Conservation (phyloP, 2,888 invertebrate genomes). For the Caenorhabditis japonica region DNA sequence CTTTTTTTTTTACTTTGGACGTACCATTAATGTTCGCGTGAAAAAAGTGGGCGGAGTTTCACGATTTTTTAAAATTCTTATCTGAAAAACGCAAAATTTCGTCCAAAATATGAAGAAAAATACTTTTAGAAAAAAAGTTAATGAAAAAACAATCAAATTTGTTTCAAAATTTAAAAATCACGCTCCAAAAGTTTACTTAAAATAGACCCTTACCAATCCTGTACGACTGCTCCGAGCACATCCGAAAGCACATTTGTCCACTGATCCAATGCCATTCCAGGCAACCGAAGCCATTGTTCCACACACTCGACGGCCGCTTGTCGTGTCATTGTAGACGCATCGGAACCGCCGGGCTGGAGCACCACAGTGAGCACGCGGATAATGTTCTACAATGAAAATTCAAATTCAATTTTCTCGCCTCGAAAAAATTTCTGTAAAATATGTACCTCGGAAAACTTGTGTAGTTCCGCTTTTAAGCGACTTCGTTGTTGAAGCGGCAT, state of each 20-base stretch:
- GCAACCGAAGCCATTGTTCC: slow-evolving; percentile 71
- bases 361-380: slow-evolving; percentile 64
- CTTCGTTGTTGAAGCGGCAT: slow-evolving; percentile 68
- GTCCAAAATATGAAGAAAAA: too few species aligned
- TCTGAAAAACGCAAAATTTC: too few species aligned
- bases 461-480: slow-evolving; percentile 63
- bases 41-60: too few species aligned
- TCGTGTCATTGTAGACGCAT: slow-evolving; percentile 62
- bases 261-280: slow-evolving; percentile 59
- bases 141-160: neutral
- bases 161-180: neutral
- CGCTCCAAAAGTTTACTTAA: neutral
- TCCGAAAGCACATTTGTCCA: slow-evolving; percentile 60
- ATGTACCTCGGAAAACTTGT: slow-evolving; percentile 57
- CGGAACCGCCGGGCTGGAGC: slow-evolving; percentile 51
- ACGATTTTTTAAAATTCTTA: too few species aligned
- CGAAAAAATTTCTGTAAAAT: neutral
- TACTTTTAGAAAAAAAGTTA: too few species aligned
- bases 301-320: slow-evolving; percentile 74
- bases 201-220: slow-evolving; percentile 55
- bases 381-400: slow-evolving; percentile 61
- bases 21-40: too few species aligned
- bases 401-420: neutral
- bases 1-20: too few species aligned
- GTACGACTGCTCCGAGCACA: slow-evolving; percentile 56